A percentile compares a stretch with the other conserved stretches of the same genome.
Conservation (phyloP, 2,113 vertebrate species). For the Campylorhamphus procurvoides region DNA sequence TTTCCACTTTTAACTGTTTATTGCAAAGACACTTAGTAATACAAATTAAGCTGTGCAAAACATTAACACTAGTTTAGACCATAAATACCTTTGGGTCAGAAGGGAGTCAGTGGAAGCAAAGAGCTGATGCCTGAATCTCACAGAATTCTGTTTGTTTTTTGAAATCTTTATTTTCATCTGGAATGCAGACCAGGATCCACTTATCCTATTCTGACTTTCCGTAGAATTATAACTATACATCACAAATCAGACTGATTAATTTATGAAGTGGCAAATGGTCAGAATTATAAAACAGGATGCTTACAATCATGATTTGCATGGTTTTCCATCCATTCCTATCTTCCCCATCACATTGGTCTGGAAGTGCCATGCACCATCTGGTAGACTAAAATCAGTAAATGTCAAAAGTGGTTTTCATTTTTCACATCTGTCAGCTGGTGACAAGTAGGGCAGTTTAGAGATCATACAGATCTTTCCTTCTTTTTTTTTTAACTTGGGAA, state of each 20-base stretch:
- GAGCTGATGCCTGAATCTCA: neutral
- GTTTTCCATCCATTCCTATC: slow-evolving; percentile 18
- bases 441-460: slow-evolving; percentile 6
- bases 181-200: neutral
- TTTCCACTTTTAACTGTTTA: slow-evolving; percentile 39
- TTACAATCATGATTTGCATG: neutral
- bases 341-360: slow-evolving; percentile 13
- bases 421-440: slow-evolving; percentile 13
- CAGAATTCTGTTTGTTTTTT: neutral
- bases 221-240: neutral
- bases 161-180: neutral
- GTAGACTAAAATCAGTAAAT: slow-evolving; percentile 26
- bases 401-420: slow-evolving; percentile 37
- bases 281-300: slow-evolving; percentile 43
- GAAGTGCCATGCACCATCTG: slow-evolving; percentile 34
- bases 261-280: slow-evolving; percentile 47
- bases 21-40: slow-evolving; percentile 18
- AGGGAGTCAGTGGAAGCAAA: neutral
- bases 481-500: neutral
- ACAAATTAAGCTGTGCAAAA: slow-evolving; percentile 24
- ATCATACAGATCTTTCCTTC: neutral
- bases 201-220: neutral
- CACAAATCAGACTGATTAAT: slow-evolving; percentile 34
- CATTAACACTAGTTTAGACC: slow-evolving; percentile 20
- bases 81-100: slow-evolving; percentile 23